phyloP scores from a whole-genome alignment of 2,888 invertebrate genomes.

The Lasiommata megera region DNA sequence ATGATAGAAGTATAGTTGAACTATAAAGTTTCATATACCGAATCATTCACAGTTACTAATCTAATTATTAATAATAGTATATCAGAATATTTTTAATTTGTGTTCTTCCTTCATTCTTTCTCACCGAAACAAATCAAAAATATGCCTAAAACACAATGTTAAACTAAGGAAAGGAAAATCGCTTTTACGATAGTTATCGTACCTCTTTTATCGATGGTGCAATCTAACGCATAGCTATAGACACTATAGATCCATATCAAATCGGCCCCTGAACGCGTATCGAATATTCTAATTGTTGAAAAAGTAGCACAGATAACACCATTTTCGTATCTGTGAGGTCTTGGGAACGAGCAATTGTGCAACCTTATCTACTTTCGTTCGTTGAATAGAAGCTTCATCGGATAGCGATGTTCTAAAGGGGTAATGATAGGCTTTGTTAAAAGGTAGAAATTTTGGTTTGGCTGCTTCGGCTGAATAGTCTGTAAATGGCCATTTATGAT shows the following conservation, averaged over 20 bases:
- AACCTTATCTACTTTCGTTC: slow-evolving; percentile 9
- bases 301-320: slow-evolving; percentile 5
- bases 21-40: no score
- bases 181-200: neutral
- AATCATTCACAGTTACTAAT: no score
- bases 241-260: neutral
- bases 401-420: slow-evolving; percentile 4
- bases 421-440: slow-evolving; percentile 7
- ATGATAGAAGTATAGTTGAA: no score
- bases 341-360: slow-evolving; percentile 1
- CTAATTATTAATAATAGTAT: no score
- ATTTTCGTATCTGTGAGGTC: neutral
- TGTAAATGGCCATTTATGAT: slow-evolving; percentile 6
- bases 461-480: neutral
- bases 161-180: no score
- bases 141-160: no score
- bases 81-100: no score
- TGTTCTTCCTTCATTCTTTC: no score
- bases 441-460: neutral
- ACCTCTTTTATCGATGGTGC: neutral
- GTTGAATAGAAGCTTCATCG: slow-evolving; percentile 1
- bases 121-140: no score
- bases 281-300: slow-evolving; percentile 10
- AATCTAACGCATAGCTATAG: neutral
- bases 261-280: neutral